Conservation (phyloP, 2,888 invertebrate species). For the Rhaphigaster nebulosa region DNA sequence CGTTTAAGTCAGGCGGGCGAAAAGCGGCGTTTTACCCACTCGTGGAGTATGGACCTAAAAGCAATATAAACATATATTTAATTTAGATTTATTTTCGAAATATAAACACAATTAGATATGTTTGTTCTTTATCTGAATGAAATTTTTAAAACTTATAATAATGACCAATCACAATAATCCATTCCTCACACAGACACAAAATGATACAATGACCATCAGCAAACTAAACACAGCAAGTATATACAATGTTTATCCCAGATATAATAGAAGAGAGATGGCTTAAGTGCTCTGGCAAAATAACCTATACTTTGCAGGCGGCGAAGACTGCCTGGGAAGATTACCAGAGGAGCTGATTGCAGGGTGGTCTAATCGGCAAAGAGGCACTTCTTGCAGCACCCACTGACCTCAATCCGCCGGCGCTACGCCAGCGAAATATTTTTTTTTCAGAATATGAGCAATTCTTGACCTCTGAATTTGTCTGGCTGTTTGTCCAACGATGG, state of each 20-base stretch:
- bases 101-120: too few relatives aligned
- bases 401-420: neutral
- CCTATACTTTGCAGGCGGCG: neutral
- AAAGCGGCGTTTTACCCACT: too few relatives aligned
- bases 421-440: neutral
- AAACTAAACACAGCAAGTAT: neutral
- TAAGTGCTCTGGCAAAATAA: neutral
- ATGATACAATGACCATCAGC: neutral
- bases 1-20: too few relatives aligned
- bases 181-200: neutral
- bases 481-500: neutral
- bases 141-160: too few relatives aligned
- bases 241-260: neutral
- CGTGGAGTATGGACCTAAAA: too few relatives aligned
- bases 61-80: too few relatives aligned
- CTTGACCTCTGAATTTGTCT: neutral
- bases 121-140: too few relatives aligned
- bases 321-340: neutral
- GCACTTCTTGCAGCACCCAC: neutral
- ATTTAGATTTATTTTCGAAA: too few relatives aligned
- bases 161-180: neutral
- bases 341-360: neutral
- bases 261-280: neutral
- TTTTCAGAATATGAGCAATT: neutral
- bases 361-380: neutral